phyloP scores from a whole-genome alignment of 2,888 invertebrate genomes.

The Helobdella robusta region DNA sequence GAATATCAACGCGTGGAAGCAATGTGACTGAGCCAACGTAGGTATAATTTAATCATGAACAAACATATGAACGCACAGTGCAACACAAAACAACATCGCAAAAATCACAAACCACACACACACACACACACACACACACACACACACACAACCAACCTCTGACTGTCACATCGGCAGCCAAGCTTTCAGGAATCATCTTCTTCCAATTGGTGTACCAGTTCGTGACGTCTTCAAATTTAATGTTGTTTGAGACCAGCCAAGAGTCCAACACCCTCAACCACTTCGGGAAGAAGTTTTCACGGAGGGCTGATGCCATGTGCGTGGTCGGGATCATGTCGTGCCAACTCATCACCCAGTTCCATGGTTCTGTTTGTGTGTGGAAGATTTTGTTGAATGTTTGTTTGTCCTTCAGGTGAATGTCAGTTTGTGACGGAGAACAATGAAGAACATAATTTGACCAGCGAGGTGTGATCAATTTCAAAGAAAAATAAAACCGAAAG shows the following conservation, averaged over 20 bases:
- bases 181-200: slow-evolving; percentile 52
- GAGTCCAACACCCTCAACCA: slow-evolving; percentile 49
- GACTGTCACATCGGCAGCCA: slow-evolving; percentile 55
- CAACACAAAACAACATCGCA: too few relatives aligned
- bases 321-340: slow-evolving; percentile 68
- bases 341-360: slow-evolving; percentile 94
- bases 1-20: too few relatives aligned
- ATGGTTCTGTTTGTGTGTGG: slow-evolving; percentile 64
- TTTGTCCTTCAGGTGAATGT: too few relatives aligned
- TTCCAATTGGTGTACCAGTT: slow-evolving; percentile 70
- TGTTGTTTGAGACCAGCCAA: slow-evolving; percentile 76
- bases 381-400: neutral
- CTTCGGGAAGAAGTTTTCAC: slow-evolving; percentile 81
- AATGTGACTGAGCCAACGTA: too few relatives aligned
- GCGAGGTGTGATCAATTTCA: too few relatives aligned
- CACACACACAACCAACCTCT: slow-evolving; percentile 55
- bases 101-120: too few relatives aligned
- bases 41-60: too few relatives aligned
- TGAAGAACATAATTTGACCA: too few relatives aligned
- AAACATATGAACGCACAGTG: too few relatives aligned
- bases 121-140: too few relatives aligned
- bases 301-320: slow-evolving; percentile 69
- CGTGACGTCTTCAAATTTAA: slow-evolving; percentile 79
- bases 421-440: too few relatives aligned
- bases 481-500: too few relatives aligned